These are phyloP conservation scores for Cricetomys ansorgei DNA, from an alignment of 2,113 vertebrate species.

Conservation along the genomic window DNA sequence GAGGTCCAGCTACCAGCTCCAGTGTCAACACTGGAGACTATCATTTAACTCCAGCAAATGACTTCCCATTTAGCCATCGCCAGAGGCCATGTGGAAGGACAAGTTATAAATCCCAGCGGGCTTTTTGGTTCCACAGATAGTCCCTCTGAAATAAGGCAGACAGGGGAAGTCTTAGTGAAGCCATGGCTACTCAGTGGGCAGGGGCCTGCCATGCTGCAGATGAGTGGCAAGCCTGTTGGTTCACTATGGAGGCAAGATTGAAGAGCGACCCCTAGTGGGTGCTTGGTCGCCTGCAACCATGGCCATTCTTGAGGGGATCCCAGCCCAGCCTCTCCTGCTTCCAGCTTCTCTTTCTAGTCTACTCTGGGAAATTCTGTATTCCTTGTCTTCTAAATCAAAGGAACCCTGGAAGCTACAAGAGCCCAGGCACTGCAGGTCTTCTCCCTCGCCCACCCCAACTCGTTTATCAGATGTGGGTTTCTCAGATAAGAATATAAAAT, in stretches of 20 bases:
- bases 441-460: too few species aligned
- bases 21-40: fast-evolving
- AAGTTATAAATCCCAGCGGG: background rate
- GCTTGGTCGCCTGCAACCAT: background rate
- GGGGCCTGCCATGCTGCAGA: background rate
- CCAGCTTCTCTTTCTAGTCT: background rate
- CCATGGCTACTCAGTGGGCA: background rate
- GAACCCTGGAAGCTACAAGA: background rate
- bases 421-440: fast-evolving
- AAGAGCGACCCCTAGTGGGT: background rate
- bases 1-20: background rate
- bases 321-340: fast-evolving
- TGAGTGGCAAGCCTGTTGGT: background rate
- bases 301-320: fast-evolving
- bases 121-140: background rate
- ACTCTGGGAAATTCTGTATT: background rate
- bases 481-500: constrained; percentile 35
- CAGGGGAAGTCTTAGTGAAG: background rate
- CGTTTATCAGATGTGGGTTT: background rate
- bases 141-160: background rate
- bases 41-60: background rate
- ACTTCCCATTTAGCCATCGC: background rate
- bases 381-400: background rate
- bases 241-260: background rate
- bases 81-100: background rate